Base-by-base conservation (phyloP, 2,113 vertebrate genomes). In the Poeciliopsis occidentalis region DNA sequence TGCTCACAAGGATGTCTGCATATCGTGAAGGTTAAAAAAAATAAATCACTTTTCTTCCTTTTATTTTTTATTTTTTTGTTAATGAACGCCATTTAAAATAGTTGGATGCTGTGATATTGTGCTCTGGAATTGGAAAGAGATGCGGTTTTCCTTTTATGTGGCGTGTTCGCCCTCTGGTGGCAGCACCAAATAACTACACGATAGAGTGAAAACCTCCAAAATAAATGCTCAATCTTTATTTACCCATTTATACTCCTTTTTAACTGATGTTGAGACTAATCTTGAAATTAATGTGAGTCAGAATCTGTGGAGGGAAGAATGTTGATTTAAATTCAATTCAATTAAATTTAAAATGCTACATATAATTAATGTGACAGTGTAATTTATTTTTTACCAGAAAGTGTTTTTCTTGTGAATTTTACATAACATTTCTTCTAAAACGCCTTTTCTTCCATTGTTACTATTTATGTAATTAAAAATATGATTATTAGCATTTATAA, bases 81-180 rank as follows among this genome's bases (percentile, higher is more conserved):
- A 62, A 67, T 78, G 65, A 81, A 82, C 71, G 60, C 44, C n/a
- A 70, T 62, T 44, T 81, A 63, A 83, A 80, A 81, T 61, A 85
- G 85, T 81, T 84, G 51, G 34, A 34, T 32, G 26, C 75, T 84
- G n/a, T 30, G 83, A 73, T 22, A 88, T 61, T 68, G 78, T 69
- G 72, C 63, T 61, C 60, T 69, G 22, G 60, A 62, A 73, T 71
- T 62, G 37, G 61, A 72, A 73, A 57, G 64, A 17, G 26, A 32
- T 54, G 62, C 67, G 13, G 22, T 54, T 17, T 51, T 65, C 37
- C 37, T 62, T 15, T 8, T n/a, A n/a, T 64, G 90, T 60, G 57
- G 47, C 77, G 72, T 82, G 83, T 84, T 78, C 82, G 6, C 81
- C 3, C 85, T 91, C 91, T 89, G 75, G 88, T 91, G 92, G 88